phyloP scores from a whole-genome alignment of 1,140 invertebrate genomes.

The Lepidurus couesii region DNA sequence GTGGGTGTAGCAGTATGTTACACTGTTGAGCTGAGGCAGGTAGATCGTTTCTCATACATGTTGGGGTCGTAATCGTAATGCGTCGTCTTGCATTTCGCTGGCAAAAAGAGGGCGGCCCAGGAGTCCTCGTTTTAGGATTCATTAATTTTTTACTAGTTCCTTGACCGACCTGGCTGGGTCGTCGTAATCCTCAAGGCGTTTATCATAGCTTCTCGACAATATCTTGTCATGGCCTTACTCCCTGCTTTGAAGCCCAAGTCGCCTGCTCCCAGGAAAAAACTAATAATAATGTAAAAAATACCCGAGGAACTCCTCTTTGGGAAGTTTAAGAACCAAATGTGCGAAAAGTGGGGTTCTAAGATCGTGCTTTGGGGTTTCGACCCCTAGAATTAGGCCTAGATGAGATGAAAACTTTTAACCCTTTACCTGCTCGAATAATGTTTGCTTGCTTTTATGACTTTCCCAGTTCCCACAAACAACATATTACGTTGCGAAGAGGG shows the following conservation, averaged over 20 bases:
- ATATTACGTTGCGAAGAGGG: neutral
- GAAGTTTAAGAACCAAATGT: neutral
- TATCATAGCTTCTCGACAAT: too few species aligned
- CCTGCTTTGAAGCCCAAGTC: neutral
- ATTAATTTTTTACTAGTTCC: conserved; percentile 20
- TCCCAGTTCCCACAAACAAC: neutral
- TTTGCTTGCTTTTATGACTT: neutral
- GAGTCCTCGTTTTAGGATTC: neutral
- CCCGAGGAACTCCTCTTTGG: neutral
- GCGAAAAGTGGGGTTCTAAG: neutral
- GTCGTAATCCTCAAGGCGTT: neutral
- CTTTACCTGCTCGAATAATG: neutral
- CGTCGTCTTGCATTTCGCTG: neutral
- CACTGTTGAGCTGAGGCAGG: too few species aligned
- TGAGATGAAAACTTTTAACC: neutral
- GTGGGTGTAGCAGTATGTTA: too few species aligned
- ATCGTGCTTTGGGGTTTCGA: neutral
- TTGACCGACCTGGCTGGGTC: neutral
- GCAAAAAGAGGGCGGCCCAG: neutral
- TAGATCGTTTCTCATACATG: neutral
- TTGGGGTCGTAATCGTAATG: neutral
- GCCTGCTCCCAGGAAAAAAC: neutral
- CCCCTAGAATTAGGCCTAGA: neutral
- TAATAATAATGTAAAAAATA: neutral
- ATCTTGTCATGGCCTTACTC: too few species aligned